Percentiles rank a stretch among this genome's conserved stretches.
Conservation (phyloP, 2,888 invertebrate species). For the Quadroppia sp. region DNA sequence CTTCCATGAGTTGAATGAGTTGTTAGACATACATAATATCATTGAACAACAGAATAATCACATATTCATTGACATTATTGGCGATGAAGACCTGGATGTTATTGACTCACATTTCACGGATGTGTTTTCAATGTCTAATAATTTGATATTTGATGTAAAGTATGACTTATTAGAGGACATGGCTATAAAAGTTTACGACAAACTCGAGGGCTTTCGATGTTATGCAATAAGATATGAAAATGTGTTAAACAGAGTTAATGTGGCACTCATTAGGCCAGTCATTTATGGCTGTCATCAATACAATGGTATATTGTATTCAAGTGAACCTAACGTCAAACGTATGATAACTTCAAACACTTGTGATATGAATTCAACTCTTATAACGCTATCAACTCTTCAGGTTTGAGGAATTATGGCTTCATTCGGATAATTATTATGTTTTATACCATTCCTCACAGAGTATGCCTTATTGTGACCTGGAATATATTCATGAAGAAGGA, state of each 20-base stretch:
- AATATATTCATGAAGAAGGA: not conserved
- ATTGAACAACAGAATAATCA: no score
- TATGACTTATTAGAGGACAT: not conserved
- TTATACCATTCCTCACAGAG: not conserved
- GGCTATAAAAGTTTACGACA: not conserved
- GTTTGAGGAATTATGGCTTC: no score
- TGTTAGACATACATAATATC: no score
- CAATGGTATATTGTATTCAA: not conserved
- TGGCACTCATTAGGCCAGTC: not conserved
- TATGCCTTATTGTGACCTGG: conserved; percentile 14
- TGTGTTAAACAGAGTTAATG: not conserved
- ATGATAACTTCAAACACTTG: not conserved
- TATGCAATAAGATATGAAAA: not conserved
- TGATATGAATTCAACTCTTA: not conserved
- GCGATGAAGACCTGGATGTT: no score
- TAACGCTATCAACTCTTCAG: not conserved
- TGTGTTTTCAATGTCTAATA: not conserved
- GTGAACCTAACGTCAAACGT: not conserved
- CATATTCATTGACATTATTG: no score
- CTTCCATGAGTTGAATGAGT: no score
- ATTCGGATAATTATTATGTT: no score
- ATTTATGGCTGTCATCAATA: not conserved
- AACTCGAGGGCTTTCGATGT: not conserved
- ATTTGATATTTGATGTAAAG: conserved; percentile 49
- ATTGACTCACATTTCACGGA: no score